Evolutionary conservation across 2,888 invertebrate species (phyloP), one percentile per base, ranked within the genome.

Genomic region (Sclerodermus sp.): DNA sequence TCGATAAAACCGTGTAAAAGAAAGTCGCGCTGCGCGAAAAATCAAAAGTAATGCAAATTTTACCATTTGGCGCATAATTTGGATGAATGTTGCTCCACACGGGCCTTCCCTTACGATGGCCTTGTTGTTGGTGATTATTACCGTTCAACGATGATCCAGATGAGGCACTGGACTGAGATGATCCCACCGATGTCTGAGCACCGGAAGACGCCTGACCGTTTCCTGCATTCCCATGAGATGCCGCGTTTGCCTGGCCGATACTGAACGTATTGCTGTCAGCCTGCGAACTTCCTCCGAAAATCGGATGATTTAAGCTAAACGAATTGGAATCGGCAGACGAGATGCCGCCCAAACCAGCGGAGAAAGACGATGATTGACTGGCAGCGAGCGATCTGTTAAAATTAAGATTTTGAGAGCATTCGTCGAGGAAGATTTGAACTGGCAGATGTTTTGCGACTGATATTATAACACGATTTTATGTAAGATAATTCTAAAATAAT

Each of bases 351-450:
- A 59, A 50, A 23, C 72, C 72, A 1, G 68, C 69, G 4, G 73
- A 60, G 48, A 74, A 62, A 3, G 74, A 70, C 8, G 62, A 58
- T 40, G 74, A 72, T 41, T 68, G 68, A 53, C 74, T 74, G 13
- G 67, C 61, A 4, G 73, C 64, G 32, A 71, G 57, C 1, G 63
- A 55, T 15, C 70, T 72, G 41, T 9, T 34, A 31, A 4, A 47
- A 36, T 46, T 47, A 41, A 17, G 34, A 18, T 6, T 42, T 5
- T 3, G 23, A 23, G n/a, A n/a, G n/a, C n/a, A n/a, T n/a, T n/a
- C n/a, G n/a, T n/a, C n/a, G n/a, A n/a, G n/a, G n/a, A n/a, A n/a
- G n/a, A n/a, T n/a, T n/a, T n/a, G n/a, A n/a, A n/a, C n/a, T n/a
- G n/a, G n/a, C n/a, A n/a, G n/a, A n/a, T n/a, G n/a, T n/a, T n/a